Evolutionary conservation across 2,113 vertebrate genomes (phyloP).

Genomic region (Empidonax alnorum): DNA sequence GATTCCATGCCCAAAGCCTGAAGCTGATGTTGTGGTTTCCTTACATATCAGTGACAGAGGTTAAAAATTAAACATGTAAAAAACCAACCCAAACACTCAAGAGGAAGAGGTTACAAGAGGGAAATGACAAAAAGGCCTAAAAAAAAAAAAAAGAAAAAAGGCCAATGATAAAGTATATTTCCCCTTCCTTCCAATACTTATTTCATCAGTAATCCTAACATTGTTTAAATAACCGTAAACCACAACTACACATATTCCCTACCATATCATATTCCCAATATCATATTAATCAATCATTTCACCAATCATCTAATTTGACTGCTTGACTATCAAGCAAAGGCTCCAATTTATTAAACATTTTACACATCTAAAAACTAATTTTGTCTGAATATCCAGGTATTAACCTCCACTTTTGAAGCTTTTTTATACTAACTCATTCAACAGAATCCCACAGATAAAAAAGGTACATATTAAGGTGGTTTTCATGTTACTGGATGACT

Average conservation of each 20-base stretch:
- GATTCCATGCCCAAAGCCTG: neutral
- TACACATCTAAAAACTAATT: fast-evolving
- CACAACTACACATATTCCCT: neutral
- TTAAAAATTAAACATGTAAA: neutral
- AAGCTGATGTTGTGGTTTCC: neutral
- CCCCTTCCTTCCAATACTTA: neutral
- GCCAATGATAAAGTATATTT: neutral
- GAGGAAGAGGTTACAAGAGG: neutral
- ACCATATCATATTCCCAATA: neutral
- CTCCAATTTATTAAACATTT: neutral
- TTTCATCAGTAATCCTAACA: neutral
- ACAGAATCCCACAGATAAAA: neutral
- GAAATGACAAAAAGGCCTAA: neutral
- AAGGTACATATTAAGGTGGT: neutral
- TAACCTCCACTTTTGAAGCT: neutral
- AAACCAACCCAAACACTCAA: neutral
- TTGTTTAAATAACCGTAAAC: neutral
- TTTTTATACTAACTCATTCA: neutral
- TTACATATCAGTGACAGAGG: neutral
- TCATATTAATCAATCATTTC: neutral
- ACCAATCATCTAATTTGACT: neutral
- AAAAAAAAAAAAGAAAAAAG: neutral
- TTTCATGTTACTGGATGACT: neutral
- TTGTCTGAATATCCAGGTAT: neutral
- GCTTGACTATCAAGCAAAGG: neutral